Evolutionary conservation across 2,888 invertebrate genomes (phyloP).

Genomic region (Zootermopsis nevadensis): DNA sequence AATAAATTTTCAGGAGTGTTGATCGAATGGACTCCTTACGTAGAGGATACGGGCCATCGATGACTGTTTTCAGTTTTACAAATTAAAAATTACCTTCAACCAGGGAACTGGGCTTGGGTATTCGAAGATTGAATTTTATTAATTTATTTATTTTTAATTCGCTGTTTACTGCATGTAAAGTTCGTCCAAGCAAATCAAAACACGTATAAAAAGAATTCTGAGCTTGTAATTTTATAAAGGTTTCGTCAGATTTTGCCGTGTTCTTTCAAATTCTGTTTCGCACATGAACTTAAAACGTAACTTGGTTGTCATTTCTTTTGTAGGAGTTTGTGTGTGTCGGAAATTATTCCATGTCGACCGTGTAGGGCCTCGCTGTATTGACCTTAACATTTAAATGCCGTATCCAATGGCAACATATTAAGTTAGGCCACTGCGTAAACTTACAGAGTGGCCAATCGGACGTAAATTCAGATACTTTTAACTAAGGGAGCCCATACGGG

Average conservation of each 20-base stretch:
- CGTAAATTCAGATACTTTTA: background rate
- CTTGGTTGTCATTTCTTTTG: slow-evolving; percentile 1
- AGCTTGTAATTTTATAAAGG: slow-evolving; percentile 38
- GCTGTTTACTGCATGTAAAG: background rate
- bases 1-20: too few relatives aligned
- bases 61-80: too few relatives aligned
- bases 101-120: too few relatives aligned
- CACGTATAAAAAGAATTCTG: slow-evolving; percentile 29
- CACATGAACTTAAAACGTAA: slow-evolving; percentile 22
- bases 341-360: slow-evolving; percentile 20
- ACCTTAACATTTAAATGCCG: slow-evolving; percentile 38
- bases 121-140: too few relatives aligned
- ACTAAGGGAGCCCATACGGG: background rate
- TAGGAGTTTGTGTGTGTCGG: slow-evolving; percentile 3
- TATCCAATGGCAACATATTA: slow-evolving; percentile 32
- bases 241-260: slow-evolving; percentile 27
- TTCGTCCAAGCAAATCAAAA: slow-evolving; percentile 1
- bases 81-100: too few relatives aligned
- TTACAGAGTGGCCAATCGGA: background rate
- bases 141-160: too few relatives aligned
- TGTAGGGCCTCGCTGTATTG: slow-evolving; percentile 16
- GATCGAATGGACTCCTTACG: too few relatives aligned
- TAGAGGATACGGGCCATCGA: too few relatives aligned
- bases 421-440: slow-evolving; percentile 26
- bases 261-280: slow-evolving; percentile 34